phyloP scores from a whole-genome alignment of 1,140 invertebrate species.

The Pantala flavescens region DNA sequence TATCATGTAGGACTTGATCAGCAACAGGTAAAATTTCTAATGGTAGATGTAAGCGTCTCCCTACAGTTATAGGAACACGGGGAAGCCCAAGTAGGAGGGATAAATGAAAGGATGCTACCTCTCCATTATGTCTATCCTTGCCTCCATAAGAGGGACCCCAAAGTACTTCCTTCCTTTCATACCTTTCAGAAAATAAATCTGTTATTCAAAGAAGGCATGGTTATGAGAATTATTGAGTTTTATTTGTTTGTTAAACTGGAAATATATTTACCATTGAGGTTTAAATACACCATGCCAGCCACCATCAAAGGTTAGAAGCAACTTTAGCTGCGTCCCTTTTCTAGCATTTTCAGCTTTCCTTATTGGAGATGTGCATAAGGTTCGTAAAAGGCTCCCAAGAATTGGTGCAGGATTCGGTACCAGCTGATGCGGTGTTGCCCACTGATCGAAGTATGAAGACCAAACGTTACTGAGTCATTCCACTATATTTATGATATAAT shows the following conservation, averaged over 20 bases:
- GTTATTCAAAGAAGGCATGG: neutral
- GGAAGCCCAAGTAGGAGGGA: conserved; percentile 65
- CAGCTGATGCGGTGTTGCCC: conserved; percentile 54
- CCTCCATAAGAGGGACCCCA: conserved; percentile 74
- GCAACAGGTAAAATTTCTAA: conserved; percentile 63
- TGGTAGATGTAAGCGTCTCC: conserved; percentile 62
- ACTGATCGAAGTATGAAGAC: conserved; percentile 40
- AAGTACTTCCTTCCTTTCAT: conserved; percentile 60
- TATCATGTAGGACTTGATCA: conserved; percentile 49
- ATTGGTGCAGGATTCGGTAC: conserved; percentile 48
- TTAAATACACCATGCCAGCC: conserved; percentile 78
- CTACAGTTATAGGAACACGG: conserved; percentile 66
- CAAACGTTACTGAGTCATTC: neutral
- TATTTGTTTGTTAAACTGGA: neutral
- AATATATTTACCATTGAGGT: conserved; percentile 62
- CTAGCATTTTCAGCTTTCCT: conserved; percentile 59
- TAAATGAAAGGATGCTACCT: conserved; percentile 89
- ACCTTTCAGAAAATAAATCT: conserved; percentile 37
- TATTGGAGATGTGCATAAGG: conserved; percentile 58
- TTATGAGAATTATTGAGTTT: neutral
- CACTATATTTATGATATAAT: neutral
- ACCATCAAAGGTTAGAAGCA: conserved; percentile 64
- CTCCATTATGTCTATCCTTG: conserved; percentile 85
- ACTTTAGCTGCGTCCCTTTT: conserved; percentile 82
- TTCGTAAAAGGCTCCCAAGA: conserved; percentile 58